phyloP scores from a whole-genome alignment of 2,797 vertebrate species.

The Onychomys leucogaster region DNA sequence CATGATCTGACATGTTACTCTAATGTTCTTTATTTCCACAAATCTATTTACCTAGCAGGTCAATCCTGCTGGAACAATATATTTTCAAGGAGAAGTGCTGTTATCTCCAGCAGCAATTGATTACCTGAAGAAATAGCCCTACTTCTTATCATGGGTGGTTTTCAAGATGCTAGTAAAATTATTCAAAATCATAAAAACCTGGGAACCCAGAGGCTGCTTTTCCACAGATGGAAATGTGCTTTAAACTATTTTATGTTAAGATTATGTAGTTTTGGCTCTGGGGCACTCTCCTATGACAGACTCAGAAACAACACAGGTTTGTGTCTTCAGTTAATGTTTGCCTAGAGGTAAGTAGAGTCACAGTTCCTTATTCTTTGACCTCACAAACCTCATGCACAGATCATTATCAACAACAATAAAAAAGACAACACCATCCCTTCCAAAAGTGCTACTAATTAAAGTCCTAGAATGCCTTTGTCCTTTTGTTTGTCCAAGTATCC shows the following conservation, averaged over 20 bases:
- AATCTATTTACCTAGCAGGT: slow-evolving; percentile 33
- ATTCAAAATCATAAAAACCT: slow-evolving; percentile 57
- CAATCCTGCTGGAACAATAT: slow-evolving; percentile 46
- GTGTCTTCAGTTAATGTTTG: background rate
- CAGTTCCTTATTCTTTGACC: background rate
- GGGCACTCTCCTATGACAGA: background rate
- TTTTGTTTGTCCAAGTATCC: background rate
- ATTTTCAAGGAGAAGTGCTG: background rate
- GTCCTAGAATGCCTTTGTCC: background rate
- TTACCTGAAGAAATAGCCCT: slow-evolving; percentile 33
- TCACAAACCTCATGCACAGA: background rate
- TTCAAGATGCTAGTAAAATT: slow-evolving; percentile 35
- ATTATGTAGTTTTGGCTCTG: slow-evolving; percentile 6
- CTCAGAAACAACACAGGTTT: background rate
- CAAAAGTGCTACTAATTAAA: background rate
- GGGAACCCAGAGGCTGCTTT: background rate
- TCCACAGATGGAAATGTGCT: slow-evolving; percentile 29
- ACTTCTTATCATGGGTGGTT: slow-evolving; percentile 44
- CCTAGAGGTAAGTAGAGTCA: background rate
- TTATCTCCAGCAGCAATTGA: slow-evolving; percentile 35
- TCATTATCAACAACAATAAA: background rate
- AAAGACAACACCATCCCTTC: background rate
- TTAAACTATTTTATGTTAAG: slow-evolving; percentile 49
- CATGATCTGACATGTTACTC: background rate
- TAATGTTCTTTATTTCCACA: background rate